phyloP scores from a whole-genome alignment of 2,888 invertebrate genomes.

The Trichogramma dendrolimi region DNA sequence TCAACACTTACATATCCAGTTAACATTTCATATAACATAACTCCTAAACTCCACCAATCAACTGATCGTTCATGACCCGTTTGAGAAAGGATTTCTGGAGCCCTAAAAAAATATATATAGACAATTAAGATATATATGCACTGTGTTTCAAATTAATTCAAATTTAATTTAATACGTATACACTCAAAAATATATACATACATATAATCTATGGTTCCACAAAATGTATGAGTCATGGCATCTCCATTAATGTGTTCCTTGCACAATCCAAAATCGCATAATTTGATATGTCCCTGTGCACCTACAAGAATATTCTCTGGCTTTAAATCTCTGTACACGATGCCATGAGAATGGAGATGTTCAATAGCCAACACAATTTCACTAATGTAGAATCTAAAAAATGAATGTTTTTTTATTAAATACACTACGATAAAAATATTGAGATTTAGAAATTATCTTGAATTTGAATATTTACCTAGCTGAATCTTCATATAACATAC shows the following conservation, averaged over 20 bases:
- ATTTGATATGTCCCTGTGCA: conserved; percentile 78
- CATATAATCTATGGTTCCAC: conserved; percentile 99
- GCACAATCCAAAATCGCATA: conserved; percentile 48
- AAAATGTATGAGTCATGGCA: conserved; percentile 94
- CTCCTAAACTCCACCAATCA: conserved; percentile 99
- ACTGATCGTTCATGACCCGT: conserved; percentile 97
- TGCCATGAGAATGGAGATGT: conserved; percentile 64
- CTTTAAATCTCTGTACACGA: conserved; percentile 86
- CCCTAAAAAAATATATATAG: conserved; percentile 61
- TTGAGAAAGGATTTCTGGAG: conserved; percentile 94
- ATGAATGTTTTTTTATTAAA: too few relatives aligned
- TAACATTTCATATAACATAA: conserved; percentile 97
- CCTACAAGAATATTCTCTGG: conserved; percentile 97
- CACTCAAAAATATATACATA: conserved; percentile 54
- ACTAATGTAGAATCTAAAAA: conserved; percentile 60
- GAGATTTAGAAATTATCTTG: conserved; percentile 5
- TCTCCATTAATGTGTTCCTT: conserved; percentile 62
- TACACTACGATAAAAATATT: neutral
- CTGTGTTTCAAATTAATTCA: neutral
- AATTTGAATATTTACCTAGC: conserved; percentile 55
- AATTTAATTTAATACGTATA: neutral
- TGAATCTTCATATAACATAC: conserved; percentile 70
- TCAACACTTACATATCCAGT: conserved; percentile 78
- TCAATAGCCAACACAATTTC: conserved; percentile 70
- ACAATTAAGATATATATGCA: neutral